A percentile compares a stretch with the other conserved stretches of the same genome.
Evolutionary conservation across 1,140 invertebrate species (phyloP).

Genomic region (Bombus ignitus): DNA sequence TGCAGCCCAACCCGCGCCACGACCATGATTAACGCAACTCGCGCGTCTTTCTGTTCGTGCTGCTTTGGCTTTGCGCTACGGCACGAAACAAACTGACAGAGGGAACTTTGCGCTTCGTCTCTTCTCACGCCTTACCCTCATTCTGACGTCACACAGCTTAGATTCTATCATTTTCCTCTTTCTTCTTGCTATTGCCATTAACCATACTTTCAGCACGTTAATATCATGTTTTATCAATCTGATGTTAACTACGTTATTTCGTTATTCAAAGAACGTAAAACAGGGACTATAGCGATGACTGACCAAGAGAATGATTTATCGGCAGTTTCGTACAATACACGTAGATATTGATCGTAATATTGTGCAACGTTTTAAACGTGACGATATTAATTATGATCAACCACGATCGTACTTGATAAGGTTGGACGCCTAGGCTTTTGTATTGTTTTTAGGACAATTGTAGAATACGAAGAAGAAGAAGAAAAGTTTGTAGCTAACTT

Average conservation of each 20-base stretch:
- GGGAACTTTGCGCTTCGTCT: constrained; percentile 67
- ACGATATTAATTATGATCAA: too few relatives aligned
- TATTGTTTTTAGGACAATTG: too few relatives aligned
- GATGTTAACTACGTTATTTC: neutral
- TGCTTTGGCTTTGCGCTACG: neutral
- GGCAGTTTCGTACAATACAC: too few relatives aligned
- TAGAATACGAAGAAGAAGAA: too few relatives aligned
- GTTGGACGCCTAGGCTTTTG: too few relatives aligned
- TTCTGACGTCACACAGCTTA: constrained; percentile 7
- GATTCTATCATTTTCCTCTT: neutral
- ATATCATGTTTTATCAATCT: neutral
- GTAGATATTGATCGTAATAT: too few relatives aligned
- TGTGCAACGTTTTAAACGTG: too few relatives aligned
- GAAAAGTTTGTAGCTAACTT: too few relatives aligned
- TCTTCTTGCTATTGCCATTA: neutral
- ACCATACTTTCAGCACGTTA: neutral
- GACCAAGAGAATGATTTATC: too few relatives aligned
- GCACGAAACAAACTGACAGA: constrained; percentile 40
- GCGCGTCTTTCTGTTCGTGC: neutral
- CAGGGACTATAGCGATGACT: too few relatives aligned
- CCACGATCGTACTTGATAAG: too few relatives aligned
- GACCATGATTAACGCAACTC: neutral
- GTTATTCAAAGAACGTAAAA: neutral
- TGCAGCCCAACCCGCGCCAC: neutral
- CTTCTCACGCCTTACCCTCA: constrained; percentile 67